Base-by-base conservation (phyloP, 2,888 invertebrate species). In the Rhagonycha lutea region DNA sequence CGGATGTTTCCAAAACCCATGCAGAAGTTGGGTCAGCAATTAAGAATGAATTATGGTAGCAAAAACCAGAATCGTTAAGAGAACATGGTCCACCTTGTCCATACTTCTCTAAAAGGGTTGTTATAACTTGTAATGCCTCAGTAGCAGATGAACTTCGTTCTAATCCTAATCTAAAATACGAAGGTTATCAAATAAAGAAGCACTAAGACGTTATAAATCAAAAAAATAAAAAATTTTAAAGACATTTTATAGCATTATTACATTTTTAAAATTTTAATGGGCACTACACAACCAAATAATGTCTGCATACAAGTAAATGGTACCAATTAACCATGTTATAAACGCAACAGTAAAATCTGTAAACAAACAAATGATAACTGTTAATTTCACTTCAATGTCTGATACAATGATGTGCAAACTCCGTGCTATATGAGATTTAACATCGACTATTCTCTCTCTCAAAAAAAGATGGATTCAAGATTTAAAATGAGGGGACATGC, bases 1-100 rank as follows among this genome's bases (percentile, higher is more conserved):
- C 95, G 73, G 92, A 92, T 23, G 94, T 94, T 86, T 95, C 95
- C 29, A 96, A 85, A 0, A 92, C 89, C 94, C 94, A 95, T 24
- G 92, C 94, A 80, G 91, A 91, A 10, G 86, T 89, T 3, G 90
- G 86, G 88, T 96, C 95, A 78, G 92, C 94, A 78, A 94, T 92
- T 69, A 95, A 85, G 85, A 94, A 95, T 70, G 93, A 94, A 84
- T 94, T 93, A 85, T 94, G 94, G 81, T 94, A 92, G 78, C 90
- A 88, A 78, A 92, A 91, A 68, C 88, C 88, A 14, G 89, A 87
- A 76, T 91, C 90, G 32, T 86, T 85, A 78, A 92, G 91, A 0
- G 91, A 91, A 83, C 93, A 93, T 0, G 92, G 91, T 0, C 94
- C 94, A 4, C 94, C 94, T 87, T 92, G 93, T 0, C 94, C 94